Evolutionary conservation across 2,113 vertebrate genomes (phyloP), one percentile per base, ranked within the genome.

Genomic region (Dipodomys spectabilis): DNA sequence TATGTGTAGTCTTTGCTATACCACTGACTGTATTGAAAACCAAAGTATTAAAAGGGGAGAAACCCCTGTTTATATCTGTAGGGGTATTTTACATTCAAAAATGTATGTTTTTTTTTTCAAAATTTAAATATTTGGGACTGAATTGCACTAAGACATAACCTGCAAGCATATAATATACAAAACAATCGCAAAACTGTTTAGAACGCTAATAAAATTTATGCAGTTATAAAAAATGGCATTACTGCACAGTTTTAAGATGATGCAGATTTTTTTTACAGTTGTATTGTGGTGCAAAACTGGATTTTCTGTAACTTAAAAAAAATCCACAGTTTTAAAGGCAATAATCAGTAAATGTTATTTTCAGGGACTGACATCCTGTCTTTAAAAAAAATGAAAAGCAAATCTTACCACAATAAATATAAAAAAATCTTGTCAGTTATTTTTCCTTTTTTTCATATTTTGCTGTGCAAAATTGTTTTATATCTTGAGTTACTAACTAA

Each of bases 381-480:
- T 99, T 99, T 99, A 96, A 99, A 98, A 98, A 97, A 98, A 98
- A 98, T 98, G 98, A 98, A 98, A 98, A 98, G 98, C 98, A 98
- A 98, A 98, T 98, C 98, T 98, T 99, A 99, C 98, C 98, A 99
- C 99, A 98, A 98, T 98, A 99, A 98, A 98, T 98, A 98, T 98
- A 98, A 98, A 98, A 98, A 98, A 99, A 99, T 99, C 98, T 98
- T 99, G 99, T 99, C 99, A 98, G 99, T 99, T 99, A 98, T 98
- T 97, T 98, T 98, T 57, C 53, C 53, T 57, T 96, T 98, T 99
- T 98, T 99, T 98, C 98, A 99, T 99, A 99, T 99, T 99, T 99
- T 99, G 99, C 99, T 99, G 99, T 99, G 99, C 99, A 99, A 99
- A 99, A 99, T 99, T 99, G 99, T 99, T 99, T 99, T 98, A 98